Conservation (phyloP, 2,797 vertebrate species). For the Halcyon badia region DNA sequence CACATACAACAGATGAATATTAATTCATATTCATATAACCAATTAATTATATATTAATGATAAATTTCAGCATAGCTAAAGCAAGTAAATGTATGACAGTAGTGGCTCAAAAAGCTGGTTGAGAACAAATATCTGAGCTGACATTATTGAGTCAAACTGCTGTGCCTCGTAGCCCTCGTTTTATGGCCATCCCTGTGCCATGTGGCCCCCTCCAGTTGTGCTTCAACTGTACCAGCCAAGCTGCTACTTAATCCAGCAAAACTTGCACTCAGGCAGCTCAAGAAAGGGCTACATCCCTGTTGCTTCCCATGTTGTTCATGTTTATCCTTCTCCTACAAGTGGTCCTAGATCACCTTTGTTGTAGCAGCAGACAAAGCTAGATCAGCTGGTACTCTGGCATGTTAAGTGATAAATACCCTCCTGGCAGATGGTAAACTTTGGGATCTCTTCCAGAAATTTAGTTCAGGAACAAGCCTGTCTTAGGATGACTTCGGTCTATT, state of each 20-base stretch:
- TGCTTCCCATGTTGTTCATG: not conserved
- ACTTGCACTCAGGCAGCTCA: fast-evolving
- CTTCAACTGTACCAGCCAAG: not conserved
- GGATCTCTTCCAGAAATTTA: not conserved
- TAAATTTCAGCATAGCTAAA: not conserved
- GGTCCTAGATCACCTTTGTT: not conserved
- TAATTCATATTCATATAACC: not conserved
- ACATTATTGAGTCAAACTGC: not conserved
- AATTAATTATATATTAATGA: not conserved
- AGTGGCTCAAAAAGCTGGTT: not conserved
- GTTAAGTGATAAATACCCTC: not conserved
- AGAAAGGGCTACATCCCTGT: not conserved
- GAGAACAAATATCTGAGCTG: not conserved
- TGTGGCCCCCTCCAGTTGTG: not conserved
- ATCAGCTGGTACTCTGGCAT: not conserved
- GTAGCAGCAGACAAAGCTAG: not conserved
- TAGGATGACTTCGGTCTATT: not conserved
- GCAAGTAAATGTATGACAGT: not conserved
- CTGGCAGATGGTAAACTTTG: not conserved
- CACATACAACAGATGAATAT: not conserved
- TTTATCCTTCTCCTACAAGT: not conserved
- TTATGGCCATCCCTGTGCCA: too few relatives aligned
- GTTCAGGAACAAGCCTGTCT: not conserved
- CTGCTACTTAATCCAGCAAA: not conserved
- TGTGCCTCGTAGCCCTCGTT: not conserved